Evolutionary conservation across 2,888 invertebrate genomes (phyloP).

Genomic region (Abrostola triplasia): DNA sequence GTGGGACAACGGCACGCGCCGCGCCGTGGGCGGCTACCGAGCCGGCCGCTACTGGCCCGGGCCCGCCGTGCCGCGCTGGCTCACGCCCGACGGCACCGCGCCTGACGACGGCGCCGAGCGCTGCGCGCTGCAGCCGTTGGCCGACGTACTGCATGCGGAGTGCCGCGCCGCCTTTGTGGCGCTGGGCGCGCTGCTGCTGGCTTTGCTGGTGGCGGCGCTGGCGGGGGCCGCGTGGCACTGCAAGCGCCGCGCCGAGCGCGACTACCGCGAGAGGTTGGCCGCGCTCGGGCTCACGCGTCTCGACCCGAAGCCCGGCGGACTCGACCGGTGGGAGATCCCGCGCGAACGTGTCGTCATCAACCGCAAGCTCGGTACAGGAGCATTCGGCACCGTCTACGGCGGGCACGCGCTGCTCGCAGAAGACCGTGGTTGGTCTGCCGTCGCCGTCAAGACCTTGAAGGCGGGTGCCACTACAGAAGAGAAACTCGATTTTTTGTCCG

Average conservation of each 20-base stretch:
- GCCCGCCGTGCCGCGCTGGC: conserved; percentile 89
- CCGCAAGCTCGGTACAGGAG: conserved; percentile 95
- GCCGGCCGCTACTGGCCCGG: conserved; percentile 90
- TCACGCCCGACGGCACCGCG: conserved; percentile 85
- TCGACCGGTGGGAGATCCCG: conserved; percentile 96
- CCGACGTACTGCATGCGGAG: conserved; percentile 90
- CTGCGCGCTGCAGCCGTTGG: conserved; percentile 91
- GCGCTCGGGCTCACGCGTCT: conserved; percentile 73
- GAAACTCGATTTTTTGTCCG: conserved; percentile 96
- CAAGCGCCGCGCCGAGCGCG: conserved; percentile 73
- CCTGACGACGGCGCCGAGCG: conserved; percentile 92
- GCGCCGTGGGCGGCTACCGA: conserved; percentile 84
- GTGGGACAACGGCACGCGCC: conserved; percentile 90
- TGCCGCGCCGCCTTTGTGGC: conserved; percentile 92
- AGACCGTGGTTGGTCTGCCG: conserved; percentile 92
- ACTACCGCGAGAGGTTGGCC: conserved; percentile 71
- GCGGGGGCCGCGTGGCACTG: conserved; percentile 68
- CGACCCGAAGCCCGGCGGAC: conserved; percentile 67
- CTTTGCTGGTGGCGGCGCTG: conserved; percentile 64
- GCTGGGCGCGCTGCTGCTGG: conserved; percentile 64
- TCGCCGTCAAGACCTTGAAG: conserved; percentile 96
- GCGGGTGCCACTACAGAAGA: conserved; percentile 94
- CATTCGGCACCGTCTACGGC: conserved; percentile 97
- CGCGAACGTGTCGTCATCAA: conserved; percentile 95
- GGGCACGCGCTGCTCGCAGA: conserved; percentile 93